Evolutionary conservation across 2,797 vertebrate genomes (phyloP).

Genomic region (Luscinia luscinia): DNA sequence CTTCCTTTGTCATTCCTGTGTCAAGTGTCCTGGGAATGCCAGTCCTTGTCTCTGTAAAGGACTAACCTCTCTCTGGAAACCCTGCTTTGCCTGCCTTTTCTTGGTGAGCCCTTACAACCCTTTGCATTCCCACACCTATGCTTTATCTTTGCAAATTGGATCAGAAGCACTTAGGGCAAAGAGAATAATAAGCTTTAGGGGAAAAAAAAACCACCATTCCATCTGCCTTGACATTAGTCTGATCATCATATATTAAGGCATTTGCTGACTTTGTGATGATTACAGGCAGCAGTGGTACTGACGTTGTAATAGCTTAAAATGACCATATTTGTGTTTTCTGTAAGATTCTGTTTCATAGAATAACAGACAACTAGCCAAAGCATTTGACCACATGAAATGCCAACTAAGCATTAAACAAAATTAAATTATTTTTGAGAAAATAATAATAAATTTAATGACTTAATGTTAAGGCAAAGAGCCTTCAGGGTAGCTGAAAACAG

Average conservation of each 20-base stretch:
- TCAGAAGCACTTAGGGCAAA: neutral
- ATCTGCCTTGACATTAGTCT: neutral
- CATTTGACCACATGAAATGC: neutral
- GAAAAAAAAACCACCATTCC: rapidly evolving
- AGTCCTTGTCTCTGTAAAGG: neutral
- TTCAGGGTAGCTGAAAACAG: neutral
- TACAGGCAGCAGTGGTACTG: neutral
- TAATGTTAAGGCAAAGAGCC: neutral
- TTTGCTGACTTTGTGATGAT: neutral
- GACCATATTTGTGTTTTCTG: neutral
- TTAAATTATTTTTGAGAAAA: neutral
- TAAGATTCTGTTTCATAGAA: neutral
- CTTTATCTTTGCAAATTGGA: neutral
- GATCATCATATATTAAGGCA: neutral
- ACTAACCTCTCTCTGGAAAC: neutral
- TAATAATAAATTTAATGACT: neutral
- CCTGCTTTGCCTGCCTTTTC: neutral
- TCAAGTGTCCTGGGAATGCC: neutral
- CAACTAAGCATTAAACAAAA: neutral
- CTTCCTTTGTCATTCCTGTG: neutral
- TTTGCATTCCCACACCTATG: neutral
- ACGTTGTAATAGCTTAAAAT: neutral
- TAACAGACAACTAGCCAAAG: neutral
- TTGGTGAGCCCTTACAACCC: neutral
- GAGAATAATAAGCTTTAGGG: neutral